Evolutionary conservation across 2,888 invertebrate species (phyloP).

Genomic region (Ecliptopera silaceata): DNA sequence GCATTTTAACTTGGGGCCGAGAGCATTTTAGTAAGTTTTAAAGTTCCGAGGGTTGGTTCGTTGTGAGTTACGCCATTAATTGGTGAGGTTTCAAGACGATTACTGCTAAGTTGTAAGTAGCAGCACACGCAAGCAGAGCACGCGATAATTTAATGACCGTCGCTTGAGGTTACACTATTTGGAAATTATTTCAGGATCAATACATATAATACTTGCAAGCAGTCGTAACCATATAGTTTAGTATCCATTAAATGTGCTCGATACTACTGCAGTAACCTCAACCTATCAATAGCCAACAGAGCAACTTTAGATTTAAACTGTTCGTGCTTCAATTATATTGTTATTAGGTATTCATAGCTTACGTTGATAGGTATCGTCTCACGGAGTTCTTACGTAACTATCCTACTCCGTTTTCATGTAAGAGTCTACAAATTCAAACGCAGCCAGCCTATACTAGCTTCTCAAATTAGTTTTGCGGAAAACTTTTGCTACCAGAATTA

Average conservation of each 20-base stretch:
- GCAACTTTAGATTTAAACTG: neutral
- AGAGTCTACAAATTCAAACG: too few species aligned
- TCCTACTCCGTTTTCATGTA: too few species aligned
- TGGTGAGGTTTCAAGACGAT: conserved; percentile 26
- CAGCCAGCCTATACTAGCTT: too few species aligned
- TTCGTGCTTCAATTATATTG: too few species aligned
- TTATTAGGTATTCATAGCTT: too few species aligned
- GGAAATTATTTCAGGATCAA: neutral
- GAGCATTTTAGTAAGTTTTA: conserved; percentile 17
- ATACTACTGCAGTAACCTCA: neutral
- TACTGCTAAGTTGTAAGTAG: conserved; percentile 12
- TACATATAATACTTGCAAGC: neutral
- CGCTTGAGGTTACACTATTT: conserved; percentile 18
- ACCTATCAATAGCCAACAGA: neutral
- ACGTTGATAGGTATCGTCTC: too few species aligned
- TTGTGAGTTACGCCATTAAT: conserved; percentile 23
- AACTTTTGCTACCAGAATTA: too few species aligned
- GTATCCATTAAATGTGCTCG: neutral
- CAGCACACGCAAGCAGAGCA: conserved; percentile 31
- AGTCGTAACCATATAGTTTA: neutral
- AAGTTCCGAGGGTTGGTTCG: conserved; percentile 12
- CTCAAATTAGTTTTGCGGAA: too few species aligned
- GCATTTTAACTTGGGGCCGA: conserved; percentile 22
- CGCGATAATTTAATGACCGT: conserved; percentile 30
- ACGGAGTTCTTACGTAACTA: too few species aligned